These are phyloP conservation scores for Poeciliopsis infans DNA, from an alignment of 2,797 vertebrate species.

Conservation along the genomic window DNA sequence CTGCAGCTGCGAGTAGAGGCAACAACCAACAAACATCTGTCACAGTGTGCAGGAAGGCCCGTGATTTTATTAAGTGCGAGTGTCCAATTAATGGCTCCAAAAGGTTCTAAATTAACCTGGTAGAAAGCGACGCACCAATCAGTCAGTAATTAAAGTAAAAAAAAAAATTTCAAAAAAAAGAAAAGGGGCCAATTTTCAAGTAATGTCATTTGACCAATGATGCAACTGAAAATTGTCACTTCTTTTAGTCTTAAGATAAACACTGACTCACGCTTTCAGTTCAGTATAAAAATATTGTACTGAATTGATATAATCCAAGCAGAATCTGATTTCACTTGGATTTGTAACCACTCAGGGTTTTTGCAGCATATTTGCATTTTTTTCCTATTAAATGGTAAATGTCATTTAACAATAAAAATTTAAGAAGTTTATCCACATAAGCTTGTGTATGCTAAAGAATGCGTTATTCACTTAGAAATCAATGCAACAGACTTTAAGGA, in stretches of 20 bases:
- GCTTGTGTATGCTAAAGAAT: background rate
- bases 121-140: background rate
- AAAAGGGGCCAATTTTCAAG: no score
- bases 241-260: background rate
- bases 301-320: no score
- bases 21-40: conserved; percentile 15
- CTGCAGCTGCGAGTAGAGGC: conserved; percentile 56
- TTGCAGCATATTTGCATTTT: background rate
- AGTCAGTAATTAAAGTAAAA: background rate
- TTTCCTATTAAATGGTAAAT: background rate
- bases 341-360: background rate
- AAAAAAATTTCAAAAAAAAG: no score
- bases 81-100: background rate
- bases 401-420: background rate
- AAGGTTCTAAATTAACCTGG: background rate
- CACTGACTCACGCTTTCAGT: background rate
- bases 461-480: background rate
- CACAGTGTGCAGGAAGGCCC: background rate
- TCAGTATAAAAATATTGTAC: background rate
- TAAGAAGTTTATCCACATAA: background rate
- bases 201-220: background rate
- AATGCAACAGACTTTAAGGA: background rate
- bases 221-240: background rate
- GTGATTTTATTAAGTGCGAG: background rate
- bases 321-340: background rate